These are phyloP conservation scores for Engraulis encrasicolus DNA, from an alignment of 2,113 vertebrate genomes.

Conservation along the genomic window DNA sequence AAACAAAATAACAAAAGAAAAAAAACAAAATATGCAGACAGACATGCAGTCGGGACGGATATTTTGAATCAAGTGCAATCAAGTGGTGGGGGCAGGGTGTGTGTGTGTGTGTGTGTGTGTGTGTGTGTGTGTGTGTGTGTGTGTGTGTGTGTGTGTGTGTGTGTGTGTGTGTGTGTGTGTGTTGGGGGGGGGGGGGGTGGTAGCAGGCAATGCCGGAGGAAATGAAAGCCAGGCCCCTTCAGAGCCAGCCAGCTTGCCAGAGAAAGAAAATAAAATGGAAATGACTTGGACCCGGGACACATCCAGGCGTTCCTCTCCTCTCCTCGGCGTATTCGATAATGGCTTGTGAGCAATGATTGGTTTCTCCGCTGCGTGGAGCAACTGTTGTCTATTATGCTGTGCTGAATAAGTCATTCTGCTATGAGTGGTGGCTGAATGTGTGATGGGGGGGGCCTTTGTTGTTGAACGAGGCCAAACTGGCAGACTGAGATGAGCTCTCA, in stretches of 20 bases:
- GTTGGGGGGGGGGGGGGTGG: not conserved
- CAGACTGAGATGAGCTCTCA: not conserved
- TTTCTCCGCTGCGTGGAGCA: slow-evolving; percentile 4
- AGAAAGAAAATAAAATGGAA: not conserved
- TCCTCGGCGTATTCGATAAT: not conserved
- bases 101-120: too few relatives aligned
- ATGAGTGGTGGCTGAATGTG: not conserved
- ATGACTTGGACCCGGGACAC: slow-evolving; percentile 10
- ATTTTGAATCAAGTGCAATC: not conserved
- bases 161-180: too few relatives aligned
- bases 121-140: too few relatives aligned
- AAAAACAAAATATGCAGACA: not conserved
- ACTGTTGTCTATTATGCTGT: slow-evolving; percentile 9
- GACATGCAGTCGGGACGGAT: not conserved
- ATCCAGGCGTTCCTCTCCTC: not conserved
- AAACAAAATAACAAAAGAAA: too few relatives aligned
- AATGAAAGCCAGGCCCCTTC: not conserved
- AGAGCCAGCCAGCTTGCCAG: not conserved
- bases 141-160: too few relatives aligned
- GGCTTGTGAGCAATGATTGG: slow-evolving; percentile 24
- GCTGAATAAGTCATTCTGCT: not conserved
- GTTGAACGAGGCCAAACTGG: slow-evolving; percentile 12
- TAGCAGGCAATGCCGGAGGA: too few relatives aligned
- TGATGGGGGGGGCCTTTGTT: not conserved
- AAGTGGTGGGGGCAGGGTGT: too few relatives aligned